Evolutionary conservation across 2,888 invertebrate species (phyloP).

Genomic region (Macropis europaea): DNA sequence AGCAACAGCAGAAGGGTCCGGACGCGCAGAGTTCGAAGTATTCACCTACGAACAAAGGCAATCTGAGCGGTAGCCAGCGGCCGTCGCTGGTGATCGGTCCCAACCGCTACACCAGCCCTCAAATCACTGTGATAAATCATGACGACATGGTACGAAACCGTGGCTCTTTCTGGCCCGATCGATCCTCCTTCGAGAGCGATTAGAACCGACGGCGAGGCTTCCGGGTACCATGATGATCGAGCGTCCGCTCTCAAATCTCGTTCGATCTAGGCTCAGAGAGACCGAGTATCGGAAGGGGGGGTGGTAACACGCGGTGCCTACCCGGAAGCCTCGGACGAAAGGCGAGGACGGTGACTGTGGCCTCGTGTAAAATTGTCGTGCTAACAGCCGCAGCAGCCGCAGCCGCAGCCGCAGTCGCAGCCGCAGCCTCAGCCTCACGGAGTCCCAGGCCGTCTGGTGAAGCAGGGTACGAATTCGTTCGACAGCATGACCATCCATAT

Average conservation of each 20-base stretch:
- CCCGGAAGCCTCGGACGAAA: constrained; percentile 63
- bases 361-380: constrained; percentile 52
- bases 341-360: too few relatives aligned
- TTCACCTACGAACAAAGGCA: constrained; percentile 82
- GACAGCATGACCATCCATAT: constrained; percentile 89
- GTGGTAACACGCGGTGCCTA: too few relatives aligned
- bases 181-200: too few relatives aligned
- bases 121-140: constrained; percentile 97
- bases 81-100: constrained; percentile 84
- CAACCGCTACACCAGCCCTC: constrained; percentile 85
- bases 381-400: constrained; percentile 62
- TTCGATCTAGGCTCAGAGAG: too few relatives aligned
- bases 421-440: constrained; percentile 69
- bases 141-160: constrained; percentile 85
- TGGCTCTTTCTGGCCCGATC: background rate
- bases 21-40: constrained; percentile 80
- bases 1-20: constrained; percentile 81
- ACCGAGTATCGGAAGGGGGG: too few relatives aligned
- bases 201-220: constrained; percentile 26
- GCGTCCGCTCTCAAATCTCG: too few relatives aligned
- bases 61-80: constrained; percentile 81
- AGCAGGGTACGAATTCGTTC: constrained; percentile 83
- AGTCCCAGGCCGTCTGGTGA: constrained; percentile 80
- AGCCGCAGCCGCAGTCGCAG: constrained; percentile 63
- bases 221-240: too few relatives aligned